Evolutionary conservation across 2,888 invertebrate genomes (phyloP).

Genomic region (Automeris io): DNA sequence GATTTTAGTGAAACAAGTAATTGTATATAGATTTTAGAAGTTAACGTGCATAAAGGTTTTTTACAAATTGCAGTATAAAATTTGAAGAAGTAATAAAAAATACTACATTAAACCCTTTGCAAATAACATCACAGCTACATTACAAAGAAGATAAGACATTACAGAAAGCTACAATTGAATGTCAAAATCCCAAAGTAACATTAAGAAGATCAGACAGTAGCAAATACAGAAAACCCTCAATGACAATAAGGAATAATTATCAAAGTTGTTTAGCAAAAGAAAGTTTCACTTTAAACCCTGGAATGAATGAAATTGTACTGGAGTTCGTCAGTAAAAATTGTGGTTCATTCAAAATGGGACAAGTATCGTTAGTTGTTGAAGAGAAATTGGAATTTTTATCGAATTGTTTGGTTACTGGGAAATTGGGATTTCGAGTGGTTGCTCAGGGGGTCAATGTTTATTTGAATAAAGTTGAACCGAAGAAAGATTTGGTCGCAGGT

Average conservation of each 20-base stretch:
- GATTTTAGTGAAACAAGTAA: no score
- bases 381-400: conserved; percentile 86
- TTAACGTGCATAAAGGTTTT: no score
- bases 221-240: conserved; percentile 81
- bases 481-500: conserved; percentile 87
- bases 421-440: conserved; percentile 75
- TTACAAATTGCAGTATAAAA: conserved; percentile 72
- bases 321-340: conserved; percentile 79
- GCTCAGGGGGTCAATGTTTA: conserved; percentile 69
- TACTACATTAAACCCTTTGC: conserved; percentile 76
- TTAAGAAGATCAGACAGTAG: conserved; percentile 84
- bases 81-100: conserved; percentile 80
- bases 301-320: conserved; percentile 79
- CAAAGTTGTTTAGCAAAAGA: conserved; percentile 74
- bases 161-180: conserved; percentile 84
- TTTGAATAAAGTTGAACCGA: conserved; percentile 71
- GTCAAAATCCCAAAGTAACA: conserved; percentile 79
- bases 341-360: conserved; percentile 84
- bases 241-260: conserved; percentile 81
- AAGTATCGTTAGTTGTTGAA: conserved; percentile 79
- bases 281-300: conserved; percentile 77
- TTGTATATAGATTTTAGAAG: no score
- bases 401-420: conserved; percentile 71
- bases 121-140: conserved; percentile 83
- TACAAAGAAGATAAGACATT: conserved; percentile 90